Conservation (phyloP, 53 echinoderm and acorn worm species). For the Pentamera pediparva region DNA sequence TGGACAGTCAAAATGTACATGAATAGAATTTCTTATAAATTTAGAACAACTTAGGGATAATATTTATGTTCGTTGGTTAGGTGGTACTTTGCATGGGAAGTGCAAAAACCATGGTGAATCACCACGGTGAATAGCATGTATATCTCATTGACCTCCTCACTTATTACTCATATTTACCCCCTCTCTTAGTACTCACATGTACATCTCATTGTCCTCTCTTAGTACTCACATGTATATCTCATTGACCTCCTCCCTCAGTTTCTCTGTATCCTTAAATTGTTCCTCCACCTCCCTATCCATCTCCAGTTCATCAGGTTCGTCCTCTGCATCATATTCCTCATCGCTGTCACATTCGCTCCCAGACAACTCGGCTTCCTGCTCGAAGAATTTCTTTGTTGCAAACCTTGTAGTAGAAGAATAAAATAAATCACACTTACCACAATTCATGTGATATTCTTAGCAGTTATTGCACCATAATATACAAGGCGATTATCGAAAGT, state of each 20-base stretch:
- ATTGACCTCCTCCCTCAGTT: slow-evolving; percentile 75
- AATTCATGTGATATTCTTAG: too few relatives aligned
- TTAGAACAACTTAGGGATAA: too few relatives aligned
- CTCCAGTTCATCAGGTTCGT: slow-evolving; percentile 62
- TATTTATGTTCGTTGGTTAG: too few relatives aligned
- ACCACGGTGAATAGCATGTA: too few relatives aligned
- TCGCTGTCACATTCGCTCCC: slow-evolving; percentile 91
- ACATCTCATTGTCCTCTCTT: slow-evolving; percentile 66
- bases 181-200: slow-evolving; percentile 26
- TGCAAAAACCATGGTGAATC: too few relatives aligned
- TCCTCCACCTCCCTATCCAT: slow-evolving; percentile 56
- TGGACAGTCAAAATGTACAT: too few relatives aligned
- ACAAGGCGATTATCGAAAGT: too few relatives aligned
- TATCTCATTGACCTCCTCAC: too few relatives aligned
- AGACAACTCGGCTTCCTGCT: slow-evolving; percentile 88
- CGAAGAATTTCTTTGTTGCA: slow-evolving; percentile 39
- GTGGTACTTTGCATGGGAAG: too few relatives aligned
- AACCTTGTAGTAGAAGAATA: slow-evolving; percentile 10
- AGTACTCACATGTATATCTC: slow-evolving; percentile 84
- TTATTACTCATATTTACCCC: not conserved
- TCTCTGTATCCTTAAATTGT: slow-evolving; percentile 61
- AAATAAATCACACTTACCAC: not conserved
- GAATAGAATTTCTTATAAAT: too few relatives aligned
- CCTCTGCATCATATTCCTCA: slow-evolving; percentile 90
- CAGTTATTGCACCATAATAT: too few relatives aligned